A percentile compares a stretch with the other conserved stretches of the same genome.
phyloP scores from a whole-genome alignment of 2,113 vertebrate species.

The Takifugu flavidus region DNA sequence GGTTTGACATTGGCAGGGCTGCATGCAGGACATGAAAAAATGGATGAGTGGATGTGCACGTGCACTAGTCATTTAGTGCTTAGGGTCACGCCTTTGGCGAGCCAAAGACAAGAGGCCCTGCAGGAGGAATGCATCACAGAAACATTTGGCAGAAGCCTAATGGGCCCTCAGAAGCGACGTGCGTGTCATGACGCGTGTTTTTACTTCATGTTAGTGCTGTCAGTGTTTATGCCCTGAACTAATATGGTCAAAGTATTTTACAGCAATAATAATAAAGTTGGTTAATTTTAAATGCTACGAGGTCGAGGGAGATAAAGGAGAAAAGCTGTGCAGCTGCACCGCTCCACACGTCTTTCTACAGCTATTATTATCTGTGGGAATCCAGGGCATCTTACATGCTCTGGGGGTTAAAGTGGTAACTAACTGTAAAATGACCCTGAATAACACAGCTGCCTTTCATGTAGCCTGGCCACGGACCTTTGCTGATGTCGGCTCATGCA shows the following conservation, averaged over 20 bases:
- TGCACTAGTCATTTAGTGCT: constrained; percentile 27
- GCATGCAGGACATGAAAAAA: background rate
- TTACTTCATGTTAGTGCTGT: background rate
- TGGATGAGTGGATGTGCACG: constrained; percentile 13
- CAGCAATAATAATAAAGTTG: too few relatives aligned
- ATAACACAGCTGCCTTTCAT: constrained; percentile 64
- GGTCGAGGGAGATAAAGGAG: constrained; percentile 2
- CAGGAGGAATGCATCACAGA: constrained; percentile 27
- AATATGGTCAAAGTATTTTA: too few relatives aligned
- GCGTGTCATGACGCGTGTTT: constrained; percentile 9
- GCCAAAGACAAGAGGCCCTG: constrained; percentile 16
- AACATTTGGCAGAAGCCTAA: constrained; percentile 10
- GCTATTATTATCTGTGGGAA: constrained; percentile 73
- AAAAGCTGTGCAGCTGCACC: constrained; percentile 37
- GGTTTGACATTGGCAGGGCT: background rate
- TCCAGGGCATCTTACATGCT: constrained; percentile 59
- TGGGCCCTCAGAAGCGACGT: constrained; percentile 11
- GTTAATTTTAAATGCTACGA: too few relatives aligned
- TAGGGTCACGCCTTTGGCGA: constrained; percentile 45
- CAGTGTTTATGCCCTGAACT: background rate
- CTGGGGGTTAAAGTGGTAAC: constrained; percentile 48
- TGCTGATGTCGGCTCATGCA: constrained; percentile 3
- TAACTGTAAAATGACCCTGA: constrained; percentile 53
- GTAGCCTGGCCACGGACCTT: constrained; percentile 34
- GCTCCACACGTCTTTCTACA: constrained; percentile 37